phyloP scores from a whole-genome alignment of 1,140 invertebrate genomes.

The Cylas formicarius region DNA sequence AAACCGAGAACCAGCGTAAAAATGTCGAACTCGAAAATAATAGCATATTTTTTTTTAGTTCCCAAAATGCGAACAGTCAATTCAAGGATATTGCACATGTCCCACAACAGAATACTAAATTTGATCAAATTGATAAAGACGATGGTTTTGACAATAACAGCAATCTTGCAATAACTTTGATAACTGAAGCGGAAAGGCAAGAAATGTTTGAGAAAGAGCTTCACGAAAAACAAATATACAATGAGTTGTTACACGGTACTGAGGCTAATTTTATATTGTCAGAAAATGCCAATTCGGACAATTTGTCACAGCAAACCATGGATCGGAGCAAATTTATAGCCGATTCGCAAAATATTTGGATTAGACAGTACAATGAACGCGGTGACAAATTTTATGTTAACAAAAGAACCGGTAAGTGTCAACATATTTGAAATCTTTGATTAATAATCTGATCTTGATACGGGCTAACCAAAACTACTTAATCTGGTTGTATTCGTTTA shows the following conservation, averaged over 20 bases:
- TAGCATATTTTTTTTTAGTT: too few relatives aligned
- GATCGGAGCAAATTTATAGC: slow-evolving; percentile 10
- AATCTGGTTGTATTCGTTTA: not conserved
- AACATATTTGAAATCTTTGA: not conserved
- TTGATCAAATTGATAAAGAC: too few relatives aligned
- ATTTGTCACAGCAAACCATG: too few relatives aligned
- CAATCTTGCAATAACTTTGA: slow-evolving; percentile 1
- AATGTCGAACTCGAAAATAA: too few relatives aligned
- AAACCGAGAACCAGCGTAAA: too few relatives aligned
- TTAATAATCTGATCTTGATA: too few relatives aligned
- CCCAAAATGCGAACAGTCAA: too few relatives aligned
- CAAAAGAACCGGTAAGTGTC: slow-evolving; percentile 27
- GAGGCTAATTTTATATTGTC: too few relatives aligned
- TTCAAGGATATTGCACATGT: too few relatives aligned
- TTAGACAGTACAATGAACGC: slow-evolving; percentile 13
- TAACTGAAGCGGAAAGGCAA: slow-evolving; percentile 1
- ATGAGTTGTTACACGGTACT: too few relatives aligned
- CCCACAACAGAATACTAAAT: too few relatives aligned
- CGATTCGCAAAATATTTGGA: slow-evolving; percentile 23
- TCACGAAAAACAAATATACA: not conserved
- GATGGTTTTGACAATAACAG: too few relatives aligned
- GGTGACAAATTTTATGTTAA: slow-evolving; percentile 27
- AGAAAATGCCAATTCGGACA: not conserved
- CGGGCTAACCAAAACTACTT: not conserved
- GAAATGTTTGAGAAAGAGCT: slow-evolving; percentile 9